Base-by-base conservation (phyloP, 1,140 invertebrate species). In the Brachionus sp. region DNA sequence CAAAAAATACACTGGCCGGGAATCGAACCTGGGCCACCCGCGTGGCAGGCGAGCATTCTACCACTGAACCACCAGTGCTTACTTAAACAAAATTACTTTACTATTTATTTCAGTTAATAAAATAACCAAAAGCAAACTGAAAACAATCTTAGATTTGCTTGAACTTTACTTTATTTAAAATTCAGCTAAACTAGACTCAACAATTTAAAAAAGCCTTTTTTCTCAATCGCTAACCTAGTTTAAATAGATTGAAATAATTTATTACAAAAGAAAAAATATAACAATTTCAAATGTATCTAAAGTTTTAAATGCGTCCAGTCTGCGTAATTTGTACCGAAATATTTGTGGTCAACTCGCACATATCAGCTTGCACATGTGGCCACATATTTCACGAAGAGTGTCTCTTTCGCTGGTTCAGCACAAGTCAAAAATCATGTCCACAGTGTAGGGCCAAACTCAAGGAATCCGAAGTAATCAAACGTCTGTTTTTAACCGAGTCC, bases 301-400 rank as follows among this genome's bases (percentile, higher is more conserved):
- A 12, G 5, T 37, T 46, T 75, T 73, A 37, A 75, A 80, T 80
- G 77, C 50, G 77, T 37, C 50, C 77, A 62, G 77, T 62, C 39
- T 80, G 77, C 35, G 77, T 80, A 23, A 80, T 80, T 62, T 80
- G 77, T 44, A 80, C 77, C 9, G 77, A 80, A 62, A 39, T 80
- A 66, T 80, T 80, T 80, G 50, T 80, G 46, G 25, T 80, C 29
- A 80, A 80, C 50, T 80, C 77, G 23, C 77, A 80, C 25, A 80
- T 80, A 80, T 62, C 50, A 57, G 77, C 77, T 2, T 80, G 77
- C 35, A 92, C 94, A 44, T 98, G 96, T 90, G 91, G 93, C 86
- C 96, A 98, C 90, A 90, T 95, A 62, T 98, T 95, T 90, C 96
- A 98, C 89, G 91, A 92, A 87, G 91, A 92, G 57, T 98, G 96